Evolutionary conservation across 2,888 invertebrate genomes (phyloP).

Genomic region (Carpatolechia fugitivella): DNA sequence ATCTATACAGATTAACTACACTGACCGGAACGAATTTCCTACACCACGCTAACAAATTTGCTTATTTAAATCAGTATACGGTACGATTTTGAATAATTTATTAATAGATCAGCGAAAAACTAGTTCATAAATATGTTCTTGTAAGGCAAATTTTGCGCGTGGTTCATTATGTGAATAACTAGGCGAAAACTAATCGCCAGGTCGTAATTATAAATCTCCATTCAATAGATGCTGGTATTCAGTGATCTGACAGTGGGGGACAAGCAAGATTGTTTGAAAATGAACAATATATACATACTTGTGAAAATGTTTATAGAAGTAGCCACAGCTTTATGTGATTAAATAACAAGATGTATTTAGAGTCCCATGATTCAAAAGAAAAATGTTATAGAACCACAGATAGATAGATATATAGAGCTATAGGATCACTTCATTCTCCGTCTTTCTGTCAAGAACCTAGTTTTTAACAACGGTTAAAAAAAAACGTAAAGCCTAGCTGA

Average conservation of each 20-base stretch:
- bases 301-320: too few relatives aligned
- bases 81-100: slow-evolving; percentile 18
- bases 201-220: slow-evolving; percentile 34
- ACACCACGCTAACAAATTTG: slow-evolving; percentile 6
- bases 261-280: too few relatives aligned
- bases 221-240: slow-evolving; percentile 10
- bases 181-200: slow-evolving; percentile 44
- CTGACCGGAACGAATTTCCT: slow-evolving; percentile 13
- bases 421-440: too few relatives aligned
- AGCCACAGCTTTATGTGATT: too few relatives aligned
- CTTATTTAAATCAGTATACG: slow-evolving; percentile 8
- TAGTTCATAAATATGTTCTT: slow-evolving; percentile 32
- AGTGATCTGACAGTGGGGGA: neutral
- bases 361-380: too few relatives aligned
- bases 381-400: too few relatives aligned
- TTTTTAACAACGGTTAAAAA: too few relatives aligned
- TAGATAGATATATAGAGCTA: too few relatives aligned
- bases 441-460: too few relatives aligned
- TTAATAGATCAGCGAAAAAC: slow-evolving; percentile 23
- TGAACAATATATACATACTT: too few relatives aligned
- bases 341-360: too few relatives aligned
- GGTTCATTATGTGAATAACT: slow-evolving; percentile 25
- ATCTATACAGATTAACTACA: neutral
- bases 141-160: slow-evolving; percentile 36
- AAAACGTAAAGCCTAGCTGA: too few relatives aligned